Base-by-base conservation (phyloP, 2,797 vertebrate genomes). In the Pogonophryne albipinna region DNA sequence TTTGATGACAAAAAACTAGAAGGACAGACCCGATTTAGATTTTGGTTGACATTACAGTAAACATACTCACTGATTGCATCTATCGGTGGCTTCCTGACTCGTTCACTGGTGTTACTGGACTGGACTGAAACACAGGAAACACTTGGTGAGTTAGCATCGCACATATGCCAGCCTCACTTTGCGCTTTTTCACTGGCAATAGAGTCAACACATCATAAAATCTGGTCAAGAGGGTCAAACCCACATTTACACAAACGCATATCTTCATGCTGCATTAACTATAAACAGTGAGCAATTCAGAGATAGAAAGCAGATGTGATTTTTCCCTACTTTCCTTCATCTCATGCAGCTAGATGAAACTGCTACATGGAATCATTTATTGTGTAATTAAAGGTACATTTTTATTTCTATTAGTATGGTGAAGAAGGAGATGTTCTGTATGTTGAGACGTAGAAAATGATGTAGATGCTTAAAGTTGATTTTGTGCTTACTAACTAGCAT, bases 41-140 rank as follows among this genome's bases (percentile, higher is more conserved):
- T 86, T 71, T 76, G 77, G 76, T 75, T 79, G 87, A 91, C 83
- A 71, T 44, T 16, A 76, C 57, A 64, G 66, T 76, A 91, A 93
- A 89, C 85, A 90, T 85, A 95, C 95, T 96, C 88, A 96, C 95
- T 96, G 86, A 94, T 77, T 85, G 89, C 90, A 65, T 93, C 90
- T 71, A 85, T 71, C 78, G 74, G 85, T 60, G 94, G 94, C 85
- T 67, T 95, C 83, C 78, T 94, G 79, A 77, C 85, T 72, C 82
- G 90, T 83, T 78, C 93, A n/a, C 67, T 94, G 49, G 85, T 87
- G 89, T 94, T 95, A 87, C 94, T 93, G 83, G 95, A 93, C 86
- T 96, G 95, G 84, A 96, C 95, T 96, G 90, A 89, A 94, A 94
- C 55, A 88, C 61, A 90, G 86, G 78, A 82, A 80, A 85, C 76